phyloP scores from a whole-genome alignment of 1,140 invertebrate species.

The Drosophila burlai region DNA sequence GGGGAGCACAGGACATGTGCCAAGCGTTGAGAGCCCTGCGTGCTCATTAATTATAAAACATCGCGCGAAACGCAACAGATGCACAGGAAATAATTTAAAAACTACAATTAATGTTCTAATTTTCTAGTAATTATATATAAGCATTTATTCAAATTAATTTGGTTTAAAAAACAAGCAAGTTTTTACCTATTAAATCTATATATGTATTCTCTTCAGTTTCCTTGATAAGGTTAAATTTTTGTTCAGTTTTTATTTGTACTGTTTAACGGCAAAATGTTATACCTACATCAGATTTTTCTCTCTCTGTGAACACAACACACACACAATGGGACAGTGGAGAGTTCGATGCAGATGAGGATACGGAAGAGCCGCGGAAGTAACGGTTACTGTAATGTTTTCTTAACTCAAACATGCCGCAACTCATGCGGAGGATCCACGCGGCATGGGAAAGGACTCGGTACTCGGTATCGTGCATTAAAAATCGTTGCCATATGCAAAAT shows the following conservation, averaged over 20 bases:
- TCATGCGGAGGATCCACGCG: slow-evolving; percentile 14
- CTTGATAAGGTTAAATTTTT: neutral
- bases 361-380: slow-evolving; percentile 43
- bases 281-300: neutral
- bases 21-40: slow-evolving; percentile 59
- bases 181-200: neutral
- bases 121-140: neutral
- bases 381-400: slow-evolving; percentile 80
- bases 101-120: neutral
- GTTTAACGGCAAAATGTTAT: too few species aligned
- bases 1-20: slow-evolving; percentile 58
- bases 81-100: slow-evolving; percentile 3
- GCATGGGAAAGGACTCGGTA: slow-evolving; percentile 16
- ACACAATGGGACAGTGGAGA: slow-evolving; percentile 18
- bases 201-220: neutral
- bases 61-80: slow-evolving; percentile 61
- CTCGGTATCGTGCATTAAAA: slow-evolving; percentile 79
- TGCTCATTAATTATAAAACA: slow-evolving; percentile 84
- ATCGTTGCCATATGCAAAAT: slow-evolving; percentile 82
- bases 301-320: slow-evolving; percentile 5
- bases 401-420: slow-evolving; percentile 79
- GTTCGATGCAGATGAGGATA: slow-evolving; percentile 58
- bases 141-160: neutral
- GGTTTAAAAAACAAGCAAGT: neutral
- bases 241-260: too few species aligned